Conservation (phyloP, 2,113 vertebrate genomes). For the Empidonax traillii region DNA sequence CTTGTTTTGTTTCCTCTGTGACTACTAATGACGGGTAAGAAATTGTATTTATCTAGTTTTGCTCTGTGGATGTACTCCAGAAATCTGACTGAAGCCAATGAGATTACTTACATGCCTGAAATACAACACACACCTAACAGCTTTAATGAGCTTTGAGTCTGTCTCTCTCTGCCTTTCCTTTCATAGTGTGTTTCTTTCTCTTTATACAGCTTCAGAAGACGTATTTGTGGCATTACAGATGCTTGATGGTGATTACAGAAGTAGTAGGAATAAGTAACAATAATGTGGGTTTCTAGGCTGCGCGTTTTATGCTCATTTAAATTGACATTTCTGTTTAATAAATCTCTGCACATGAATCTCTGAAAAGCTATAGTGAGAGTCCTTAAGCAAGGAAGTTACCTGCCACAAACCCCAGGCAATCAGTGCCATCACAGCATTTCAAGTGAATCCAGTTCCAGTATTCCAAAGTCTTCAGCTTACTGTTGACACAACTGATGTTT, state of each 20-base stretch:
- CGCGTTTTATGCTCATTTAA: conserved; percentile 21
- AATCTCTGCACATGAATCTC: background rate
- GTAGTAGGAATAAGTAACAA: background rate
- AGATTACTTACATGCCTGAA: background rate
- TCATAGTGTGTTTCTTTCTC: background rate
- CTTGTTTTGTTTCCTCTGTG: background rate
- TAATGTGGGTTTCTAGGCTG: background rate
- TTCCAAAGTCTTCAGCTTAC: conserved; percentile 55
- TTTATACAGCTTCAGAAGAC: background rate
- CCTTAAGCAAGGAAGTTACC: conserved; percentile 33
- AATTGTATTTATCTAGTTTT: background rate
- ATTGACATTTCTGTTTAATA: conserved; percentile 15
- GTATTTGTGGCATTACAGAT: background rate
- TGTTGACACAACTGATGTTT: conserved; percentile 64
- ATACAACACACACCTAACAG: background rate
- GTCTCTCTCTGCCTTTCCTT: background rate
- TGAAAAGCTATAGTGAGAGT: conserved; percentile 41
- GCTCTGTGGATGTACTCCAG: background rate
- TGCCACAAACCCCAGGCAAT: conserved; percentile 37
- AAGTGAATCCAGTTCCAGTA: conserved; percentile 16
- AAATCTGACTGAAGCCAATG: background rate
- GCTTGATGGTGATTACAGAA: background rate
- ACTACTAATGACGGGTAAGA: background rate
- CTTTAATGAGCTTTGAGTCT: background rate
- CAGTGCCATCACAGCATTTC: conserved; percentile 18